A percentile compares a stretch with the other conserved stretches of the same genome.
These are phyloP conservation scores for Polyploca ridens DNA, from an alignment of 2,888 invertebrate genomes.

Conservation along the genomic window DNA sequence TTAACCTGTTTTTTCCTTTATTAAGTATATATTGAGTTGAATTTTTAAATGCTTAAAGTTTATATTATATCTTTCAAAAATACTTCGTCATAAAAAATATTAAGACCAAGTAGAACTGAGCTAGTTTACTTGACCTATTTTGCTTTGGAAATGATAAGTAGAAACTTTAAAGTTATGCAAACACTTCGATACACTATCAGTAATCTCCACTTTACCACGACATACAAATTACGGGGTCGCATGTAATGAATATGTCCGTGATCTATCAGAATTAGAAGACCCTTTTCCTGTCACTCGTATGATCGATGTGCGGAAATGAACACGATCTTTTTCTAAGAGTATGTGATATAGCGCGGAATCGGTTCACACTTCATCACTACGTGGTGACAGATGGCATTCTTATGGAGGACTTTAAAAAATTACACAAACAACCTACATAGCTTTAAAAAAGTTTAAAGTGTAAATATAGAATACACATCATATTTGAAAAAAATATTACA, in stretches of 20 bases:
- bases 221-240: constrained; percentile 54
- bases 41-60: too few relatives aligned
- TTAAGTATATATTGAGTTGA: too few relatives aligned
- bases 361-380: constrained; percentile 59
- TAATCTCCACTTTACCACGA: background rate
- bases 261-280: constrained; percentile 83
- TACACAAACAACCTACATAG: too few relatives aligned
- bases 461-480: too few relatives aligned
- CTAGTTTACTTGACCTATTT: background rate
- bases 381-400: constrained; percentile 20
- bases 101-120: background rate
- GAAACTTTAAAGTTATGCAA: background rate
- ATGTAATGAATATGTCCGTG: constrained; percentile 74
- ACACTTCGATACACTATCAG: background rate
- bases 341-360: constrained; percentile 62
- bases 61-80: too few relatives aligned
- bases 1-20: too few relatives aligned
- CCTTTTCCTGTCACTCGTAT: constrained; percentile 75
- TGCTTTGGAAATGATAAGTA: background rate
- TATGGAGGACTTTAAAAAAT: background rate
- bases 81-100: too few relatives aligned
- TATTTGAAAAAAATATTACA: too few relatives aligned
- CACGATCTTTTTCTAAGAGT: constrained; percentile 80
- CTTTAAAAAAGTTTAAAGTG: too few relatives aligned
- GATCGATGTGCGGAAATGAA: constrained; percentile 84